Evolutionary conservation across 2,797 vertebrate genomes (phyloP).

Genomic region (Gallinago stenura): DNA sequence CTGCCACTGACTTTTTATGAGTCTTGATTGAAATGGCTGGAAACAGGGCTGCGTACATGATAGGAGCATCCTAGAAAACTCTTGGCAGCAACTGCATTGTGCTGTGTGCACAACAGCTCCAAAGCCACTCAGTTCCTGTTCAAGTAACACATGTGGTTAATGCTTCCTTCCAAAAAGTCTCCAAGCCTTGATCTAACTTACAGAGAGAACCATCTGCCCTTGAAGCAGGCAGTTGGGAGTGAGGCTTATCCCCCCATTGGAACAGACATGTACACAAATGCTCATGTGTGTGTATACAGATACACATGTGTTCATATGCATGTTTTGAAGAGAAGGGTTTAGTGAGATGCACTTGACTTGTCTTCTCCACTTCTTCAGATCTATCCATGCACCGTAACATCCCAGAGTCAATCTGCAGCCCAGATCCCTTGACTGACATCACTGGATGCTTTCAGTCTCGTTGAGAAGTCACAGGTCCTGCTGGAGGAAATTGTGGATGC

Average conservation of each 20-base stretch:
- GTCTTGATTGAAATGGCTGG: background rate
- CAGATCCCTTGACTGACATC: background rate
- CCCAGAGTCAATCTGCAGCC: background rate
- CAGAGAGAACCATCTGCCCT: background rate
- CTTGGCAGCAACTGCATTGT: background rate
- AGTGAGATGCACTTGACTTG: background rate
- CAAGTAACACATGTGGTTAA: background rate
- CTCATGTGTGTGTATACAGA: background rate
- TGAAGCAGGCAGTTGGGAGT: background rate
- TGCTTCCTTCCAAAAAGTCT: background rate
- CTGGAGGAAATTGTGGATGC: background rate
- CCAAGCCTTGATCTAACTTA: background rate
- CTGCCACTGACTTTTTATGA: background rate
- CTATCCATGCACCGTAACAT: background rate
- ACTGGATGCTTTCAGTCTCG: background rate
- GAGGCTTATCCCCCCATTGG: background rate
- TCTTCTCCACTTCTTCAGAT: background rate
- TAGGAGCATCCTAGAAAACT: background rate
- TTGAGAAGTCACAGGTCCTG: background rate
- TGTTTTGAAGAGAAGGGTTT: background rate
- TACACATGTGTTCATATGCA: background rate
- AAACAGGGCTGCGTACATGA: background rate
- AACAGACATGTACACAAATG: fast-evolving
- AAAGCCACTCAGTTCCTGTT: background rate
- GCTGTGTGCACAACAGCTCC: background rate